Evolutionary conservation across 2,888 invertebrate genomes (phyloP).

Genomic region (Philopedon plagiatum): DNA sequence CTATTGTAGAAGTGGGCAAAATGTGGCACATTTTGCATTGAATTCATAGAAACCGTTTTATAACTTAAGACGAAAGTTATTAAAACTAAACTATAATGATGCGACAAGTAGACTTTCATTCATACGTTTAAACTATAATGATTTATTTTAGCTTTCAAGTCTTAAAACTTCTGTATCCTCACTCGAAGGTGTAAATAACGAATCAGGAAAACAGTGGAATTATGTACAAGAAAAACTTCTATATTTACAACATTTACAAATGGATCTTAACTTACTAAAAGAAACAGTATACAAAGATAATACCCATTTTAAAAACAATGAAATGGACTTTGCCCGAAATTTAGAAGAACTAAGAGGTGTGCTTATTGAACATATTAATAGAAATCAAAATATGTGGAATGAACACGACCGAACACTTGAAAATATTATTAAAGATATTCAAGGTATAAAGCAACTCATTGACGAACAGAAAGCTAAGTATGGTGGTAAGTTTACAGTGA

Average conservation of each 20-base stretch:
- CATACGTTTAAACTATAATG: too few species aligned
- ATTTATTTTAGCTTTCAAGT: slow-evolving; percentile 29
- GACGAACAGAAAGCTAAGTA: slow-evolving; percentile 69
- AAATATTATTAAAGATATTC: slow-evolving; percentile 57
- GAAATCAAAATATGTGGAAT: slow-evolving; percentile 65
- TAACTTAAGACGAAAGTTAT: too few species aligned
- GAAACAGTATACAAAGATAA: slow-evolving; percentile 62
- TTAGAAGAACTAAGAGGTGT: slow-evolving; percentile 63
- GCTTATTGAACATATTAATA: slow-evolving; percentile 65
- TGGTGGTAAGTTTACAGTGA: slow-evolving; percentile 53
- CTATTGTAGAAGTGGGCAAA: too few species aligned
- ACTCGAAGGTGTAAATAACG: slow-evolving; percentile 47
- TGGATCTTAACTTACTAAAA: slow-evolving; percentile 58
- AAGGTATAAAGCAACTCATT: slow-evolving; percentile 57
- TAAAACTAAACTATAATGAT: too few species aligned
- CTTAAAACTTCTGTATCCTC: slow-evolving; percentile 68
- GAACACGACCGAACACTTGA: slow-evolving; percentile 64
- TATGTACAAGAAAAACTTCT: slow-evolving; percentile 57
- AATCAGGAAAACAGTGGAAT: slow-evolving; percentile 54
- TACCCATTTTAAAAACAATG: slow-evolving; percentile 53
- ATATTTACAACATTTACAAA: slow-evolving; percentile 58
- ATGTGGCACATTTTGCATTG: too few species aligned
- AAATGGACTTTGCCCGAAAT: slow-evolving; percentile 56
- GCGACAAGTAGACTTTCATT: too few species aligned
- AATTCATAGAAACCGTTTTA: too few species aligned